phyloP scores from a whole-genome alignment of 2,888 invertebrate species.

The Acrobasis suavella region DNA sequence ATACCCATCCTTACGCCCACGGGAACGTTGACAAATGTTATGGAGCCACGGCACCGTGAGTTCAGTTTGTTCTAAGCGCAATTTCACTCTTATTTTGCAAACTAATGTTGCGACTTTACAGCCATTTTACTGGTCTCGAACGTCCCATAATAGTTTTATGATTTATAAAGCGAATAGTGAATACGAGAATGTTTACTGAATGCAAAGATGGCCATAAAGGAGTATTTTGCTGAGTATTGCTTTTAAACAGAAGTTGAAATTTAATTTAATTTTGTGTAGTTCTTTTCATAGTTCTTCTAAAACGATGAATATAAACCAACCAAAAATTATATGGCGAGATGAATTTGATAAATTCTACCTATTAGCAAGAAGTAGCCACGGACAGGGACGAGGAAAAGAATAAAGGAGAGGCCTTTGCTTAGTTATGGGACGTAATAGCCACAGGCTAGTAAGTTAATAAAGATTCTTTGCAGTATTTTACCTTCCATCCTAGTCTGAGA shows the following conservation, averaged over 20 bases:
- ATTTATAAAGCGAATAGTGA: constrained; percentile 16
- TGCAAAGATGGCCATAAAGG: neutral
- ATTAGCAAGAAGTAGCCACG: too few species aligned
- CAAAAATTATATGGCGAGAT: too few species aligned
- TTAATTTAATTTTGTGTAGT: too few species aligned
- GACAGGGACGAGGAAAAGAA: too few species aligned
- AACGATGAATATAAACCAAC: too few species aligned
- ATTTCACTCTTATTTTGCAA: constrained; percentile 75
- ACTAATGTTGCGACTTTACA: constrained; percentile 54
- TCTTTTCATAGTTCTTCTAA: too few species aligned
- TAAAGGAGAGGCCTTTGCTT: too few species aligned
- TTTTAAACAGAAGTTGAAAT: neutral
- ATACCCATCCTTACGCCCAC: constrained; percentile 42
- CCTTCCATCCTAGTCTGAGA: too few species aligned
- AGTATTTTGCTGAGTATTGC: neutral
- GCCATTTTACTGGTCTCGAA: constrained; percentile 36
- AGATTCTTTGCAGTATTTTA: too few species aligned
- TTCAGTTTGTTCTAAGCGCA: constrained; percentile 70
- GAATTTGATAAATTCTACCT: too few species aligned
- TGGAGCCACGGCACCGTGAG: constrained; percentile 54
- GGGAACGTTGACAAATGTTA: constrained; percentile 66
- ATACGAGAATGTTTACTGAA: constrained; percentile 19
- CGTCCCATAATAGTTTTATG: constrained; percentile 20
- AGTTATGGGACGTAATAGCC: too few species aligned
- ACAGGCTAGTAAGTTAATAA: too few species aligned